Evolutionary conservation across 2,888 invertebrate species (phyloP).

Genomic region (Hydroisotoma schaefferi): DNA sequence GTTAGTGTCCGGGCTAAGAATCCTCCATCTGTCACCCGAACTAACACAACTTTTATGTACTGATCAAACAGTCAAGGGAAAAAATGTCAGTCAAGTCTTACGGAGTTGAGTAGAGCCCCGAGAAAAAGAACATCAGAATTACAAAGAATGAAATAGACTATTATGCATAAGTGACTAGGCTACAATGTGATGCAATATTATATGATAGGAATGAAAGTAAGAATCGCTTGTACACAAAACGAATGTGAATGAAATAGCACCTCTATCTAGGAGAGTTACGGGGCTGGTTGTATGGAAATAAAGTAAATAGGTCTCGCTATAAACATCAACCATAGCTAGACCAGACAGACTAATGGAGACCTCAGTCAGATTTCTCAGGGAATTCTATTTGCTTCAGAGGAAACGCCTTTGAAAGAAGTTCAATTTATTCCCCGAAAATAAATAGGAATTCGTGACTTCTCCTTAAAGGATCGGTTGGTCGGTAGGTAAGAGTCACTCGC

Average conservation of each 20-base stretch:
- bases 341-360: not conserved
- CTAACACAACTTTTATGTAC: conserved; percentile 15
- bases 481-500: too few species aligned
- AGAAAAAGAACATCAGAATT: conserved; percentile 13
- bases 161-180: too few species aligned
- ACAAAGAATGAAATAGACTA: conserved; percentile 5
- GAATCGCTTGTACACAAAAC: too few species aligned
- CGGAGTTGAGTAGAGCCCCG: not conserved
- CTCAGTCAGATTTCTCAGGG: conserved; percentile 1
- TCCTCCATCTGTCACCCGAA: conserved; percentile 15
- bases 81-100: conserved; percentile 11
- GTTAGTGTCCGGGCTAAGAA: conserved; percentile 13
- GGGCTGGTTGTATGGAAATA: not conserved
- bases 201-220: too few species aligned
- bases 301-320: not conserved
- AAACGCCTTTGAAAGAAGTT: conserved; percentile 1
- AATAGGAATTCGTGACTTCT: not conserved
- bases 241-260: too few species aligned
- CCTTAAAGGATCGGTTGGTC: not conserved
- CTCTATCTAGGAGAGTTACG: not conserved
- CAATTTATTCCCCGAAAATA: conserved; percentile 2
- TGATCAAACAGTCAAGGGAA: conserved; percentile 14
- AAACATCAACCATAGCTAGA: too few species aligned
- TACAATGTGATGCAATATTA: too few species aligned
- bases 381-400: not conserved